Conservation (phyloP, 2,888 invertebrate species). For the Megaustenia siamemsis region DNA sequence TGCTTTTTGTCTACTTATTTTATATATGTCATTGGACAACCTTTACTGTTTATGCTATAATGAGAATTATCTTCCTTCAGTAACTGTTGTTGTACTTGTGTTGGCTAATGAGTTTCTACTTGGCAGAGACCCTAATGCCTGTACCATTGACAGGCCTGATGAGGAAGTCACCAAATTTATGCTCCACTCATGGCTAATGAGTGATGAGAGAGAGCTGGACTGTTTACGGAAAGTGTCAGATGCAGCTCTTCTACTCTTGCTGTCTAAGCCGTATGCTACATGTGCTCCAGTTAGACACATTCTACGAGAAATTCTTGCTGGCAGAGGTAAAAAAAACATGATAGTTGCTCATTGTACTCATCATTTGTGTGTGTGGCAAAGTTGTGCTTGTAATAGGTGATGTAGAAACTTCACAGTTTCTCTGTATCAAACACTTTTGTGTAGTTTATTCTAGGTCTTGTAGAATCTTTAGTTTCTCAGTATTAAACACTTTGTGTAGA, state of each 20-base stretch:
- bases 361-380: neutral
- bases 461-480: no score
- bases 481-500: no score
- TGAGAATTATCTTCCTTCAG: no score
- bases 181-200: constrained; percentile 85
- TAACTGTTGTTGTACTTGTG: neutral
- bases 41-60: neutral
- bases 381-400: neutral
- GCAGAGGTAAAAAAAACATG: constrained; percentile 71
- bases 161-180: constrained; percentile 60
- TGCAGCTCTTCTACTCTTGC: constrained; percentile 88
- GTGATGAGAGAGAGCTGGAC: constrained; percentile 87
- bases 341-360: neutral
- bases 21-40: no score
- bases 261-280: constrained; percentile 90
- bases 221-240: constrained; percentile 91
- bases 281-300: constrained; percentile 88
- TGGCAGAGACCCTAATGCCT: constrained; percentile 21
- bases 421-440: no score
- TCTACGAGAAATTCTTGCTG: constrained; percentile 90
- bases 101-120: neutral
- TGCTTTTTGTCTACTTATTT: no score
- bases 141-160: constrained; percentile 44
- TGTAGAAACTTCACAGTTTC: no score
- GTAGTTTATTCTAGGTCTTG: no score